Evolutionary conservation across 2,888 invertebrate genomes (phyloP), one percentile per base, ranked within the genome.

Genomic region (Drosophila vallismaia): DNA sequence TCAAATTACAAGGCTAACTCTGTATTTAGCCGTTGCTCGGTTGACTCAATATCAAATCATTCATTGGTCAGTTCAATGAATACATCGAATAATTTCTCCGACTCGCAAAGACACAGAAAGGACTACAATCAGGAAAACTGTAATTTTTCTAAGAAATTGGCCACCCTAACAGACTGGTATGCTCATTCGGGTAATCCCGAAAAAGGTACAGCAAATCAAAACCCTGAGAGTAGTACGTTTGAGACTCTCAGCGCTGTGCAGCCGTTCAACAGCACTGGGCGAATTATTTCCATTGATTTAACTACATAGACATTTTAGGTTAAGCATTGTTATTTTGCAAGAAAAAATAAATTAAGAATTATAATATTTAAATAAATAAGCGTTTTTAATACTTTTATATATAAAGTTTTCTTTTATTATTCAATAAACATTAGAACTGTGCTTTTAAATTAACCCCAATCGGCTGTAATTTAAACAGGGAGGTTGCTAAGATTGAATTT

Each of bases 251-350:
- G 89, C 63, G 77, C 87, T 60, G 70, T 87, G 52, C 82, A 83
- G 73, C 80, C 77, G 4, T 84, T 86, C 33, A 81, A 76, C 76
- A 78, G 90, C 26, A 78, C 88, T 49, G 85, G 79, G 64, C 89
- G 89, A 49, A 81, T 90, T 68, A 84, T 90, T 73, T 91, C 91
- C 53, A 91, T 91, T 71, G 91, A 91, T 83, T 86, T 91, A 75
- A 91, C 91, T 58, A 89, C 91, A 71, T 91, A 90, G 87, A 55
- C 40, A 71, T 40, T 51, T 42, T 50, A 54, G 45, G 24, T 49
- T 59, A 71, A 24, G 63, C 63, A 74, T 67, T 81, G 87, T 86
- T 82, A 77, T 84, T 86, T 84, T 84, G 67, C 76, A 82, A 53
- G 84, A 76, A 76, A 81, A 80, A 48, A 69, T 71, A 70, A 70